A percentile compares a stretch with the other conserved stretches of the same genome.
phyloP scores from a whole-genome alignment of 92 coral and sea anemone genomes.

The Muricea muricata region DNA sequence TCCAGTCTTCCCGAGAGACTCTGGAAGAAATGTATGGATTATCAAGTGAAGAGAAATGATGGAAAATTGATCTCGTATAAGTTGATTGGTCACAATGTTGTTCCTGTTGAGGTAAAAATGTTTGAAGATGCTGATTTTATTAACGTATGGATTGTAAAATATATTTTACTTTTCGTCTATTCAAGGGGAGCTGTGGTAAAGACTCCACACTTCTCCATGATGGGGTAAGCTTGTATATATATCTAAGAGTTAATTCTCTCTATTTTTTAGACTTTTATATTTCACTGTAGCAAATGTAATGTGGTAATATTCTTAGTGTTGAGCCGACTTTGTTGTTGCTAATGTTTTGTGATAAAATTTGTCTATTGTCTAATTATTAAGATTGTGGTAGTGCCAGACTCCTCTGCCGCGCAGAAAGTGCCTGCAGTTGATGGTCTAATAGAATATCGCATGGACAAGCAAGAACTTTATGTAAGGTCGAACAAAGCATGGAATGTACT shows the following conservation, averaged over 20 bases:
- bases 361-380: background rate
- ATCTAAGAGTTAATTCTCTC: too few relatives aligned
- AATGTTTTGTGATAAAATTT: background rate
- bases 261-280: too few relatives aligned
- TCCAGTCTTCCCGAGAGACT: background rate
- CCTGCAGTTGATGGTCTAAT: background rate
- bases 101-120: background rate
- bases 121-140: background rate
- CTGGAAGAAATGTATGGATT: background rate
- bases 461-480: background rate
- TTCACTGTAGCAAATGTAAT: too few relatives aligned
- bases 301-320: too few relatives aligned
- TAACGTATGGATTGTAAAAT: background rate
- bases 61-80: constrained; percentile 2
- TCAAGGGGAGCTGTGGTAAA: background rate
- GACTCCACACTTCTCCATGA: background rate
- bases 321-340: too few relatives aligned
- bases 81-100: background rate
- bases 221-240: background rate
- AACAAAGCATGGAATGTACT: constrained; percentile 7
- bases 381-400: constrained; percentile 7
- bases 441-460: background rate
- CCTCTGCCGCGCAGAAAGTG: background rate
- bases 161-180: background rate
- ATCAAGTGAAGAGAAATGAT: background rate